Evolutionary conservation across 2,888 invertebrate species (phyloP).

Genomic region (Ramazzottius varieornatus): DNA sequence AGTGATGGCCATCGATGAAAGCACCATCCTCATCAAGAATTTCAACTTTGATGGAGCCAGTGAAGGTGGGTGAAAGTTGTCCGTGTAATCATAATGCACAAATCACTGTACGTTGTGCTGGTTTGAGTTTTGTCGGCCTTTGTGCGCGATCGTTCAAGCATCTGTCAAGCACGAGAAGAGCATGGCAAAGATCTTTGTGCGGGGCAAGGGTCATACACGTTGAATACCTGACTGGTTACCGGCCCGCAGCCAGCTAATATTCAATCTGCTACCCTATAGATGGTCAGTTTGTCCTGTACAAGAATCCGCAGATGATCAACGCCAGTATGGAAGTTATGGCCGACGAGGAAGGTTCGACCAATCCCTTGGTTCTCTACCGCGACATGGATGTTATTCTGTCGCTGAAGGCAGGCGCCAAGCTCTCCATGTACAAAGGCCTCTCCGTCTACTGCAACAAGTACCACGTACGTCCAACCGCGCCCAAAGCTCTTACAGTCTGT

Average conservation of each 20-base stretch:
- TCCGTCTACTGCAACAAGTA: neutral
- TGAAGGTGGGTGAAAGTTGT: constrained; percentile 1
- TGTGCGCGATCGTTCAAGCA: no score
- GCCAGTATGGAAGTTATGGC: neutral
- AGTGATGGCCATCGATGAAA: neutral
- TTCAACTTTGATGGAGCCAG: neutral
- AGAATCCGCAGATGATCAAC: neutral
- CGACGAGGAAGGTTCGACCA: neutral
- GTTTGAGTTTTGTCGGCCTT: no score
- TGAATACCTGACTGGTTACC: no score
- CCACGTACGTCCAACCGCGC: neutral
- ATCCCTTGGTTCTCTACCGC: neutral
- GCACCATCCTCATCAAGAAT: neutral
- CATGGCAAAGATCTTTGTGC: no score
- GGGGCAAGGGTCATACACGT: no score
- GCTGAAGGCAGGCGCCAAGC: neutral
- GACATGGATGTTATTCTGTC: neutral
- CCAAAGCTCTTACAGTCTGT: no score
- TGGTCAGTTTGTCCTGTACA: neutral
- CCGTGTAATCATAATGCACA: no score
- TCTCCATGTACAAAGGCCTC: neutral
- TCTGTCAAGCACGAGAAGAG: no score
- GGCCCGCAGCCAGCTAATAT: no score
- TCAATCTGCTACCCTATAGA: no score
- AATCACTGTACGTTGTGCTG: no score